Conservation (phyloP, 92 coral and sea anemone genomes). For the Micromussa lordhowensis region DNA sequence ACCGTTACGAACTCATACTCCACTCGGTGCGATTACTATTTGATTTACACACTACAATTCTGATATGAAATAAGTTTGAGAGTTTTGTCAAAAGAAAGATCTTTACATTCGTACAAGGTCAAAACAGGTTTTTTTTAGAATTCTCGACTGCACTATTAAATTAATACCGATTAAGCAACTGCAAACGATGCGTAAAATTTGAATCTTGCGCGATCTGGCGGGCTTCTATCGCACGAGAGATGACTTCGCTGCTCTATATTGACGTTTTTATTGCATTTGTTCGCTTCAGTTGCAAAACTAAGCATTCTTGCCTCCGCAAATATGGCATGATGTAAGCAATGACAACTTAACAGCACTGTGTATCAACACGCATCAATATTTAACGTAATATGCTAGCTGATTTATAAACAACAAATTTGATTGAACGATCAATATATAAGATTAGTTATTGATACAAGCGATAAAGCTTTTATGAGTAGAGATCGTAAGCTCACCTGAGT, state of each 20-base stretch:
- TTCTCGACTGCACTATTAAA: background rate
- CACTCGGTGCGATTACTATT: too few relatives aligned
- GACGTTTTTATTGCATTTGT: background rate
- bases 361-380: background rate
- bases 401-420: background rate
- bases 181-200: background rate
- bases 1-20: too few relatives aligned
- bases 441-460: too few relatives aligned
- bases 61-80: background rate
- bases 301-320: background rate
- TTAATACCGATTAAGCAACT: background rate
- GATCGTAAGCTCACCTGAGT: slow-evolving; percentile 6
- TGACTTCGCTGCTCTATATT: background rate
- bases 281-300: background rate
- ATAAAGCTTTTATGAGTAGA: background rate
- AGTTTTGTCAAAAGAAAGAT: background rate
- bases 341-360: background rate
- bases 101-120: background rate
- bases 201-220: background rate
- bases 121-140: background rate
- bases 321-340: background rate
- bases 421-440: slow-evolving; percentile 11
- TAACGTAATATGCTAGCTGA: background rate
- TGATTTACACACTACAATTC: background rate
- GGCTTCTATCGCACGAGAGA: too few relatives aligned